Conservation (phyloP, 2,797 vertebrate species). For the Menidia menidia region DNA sequence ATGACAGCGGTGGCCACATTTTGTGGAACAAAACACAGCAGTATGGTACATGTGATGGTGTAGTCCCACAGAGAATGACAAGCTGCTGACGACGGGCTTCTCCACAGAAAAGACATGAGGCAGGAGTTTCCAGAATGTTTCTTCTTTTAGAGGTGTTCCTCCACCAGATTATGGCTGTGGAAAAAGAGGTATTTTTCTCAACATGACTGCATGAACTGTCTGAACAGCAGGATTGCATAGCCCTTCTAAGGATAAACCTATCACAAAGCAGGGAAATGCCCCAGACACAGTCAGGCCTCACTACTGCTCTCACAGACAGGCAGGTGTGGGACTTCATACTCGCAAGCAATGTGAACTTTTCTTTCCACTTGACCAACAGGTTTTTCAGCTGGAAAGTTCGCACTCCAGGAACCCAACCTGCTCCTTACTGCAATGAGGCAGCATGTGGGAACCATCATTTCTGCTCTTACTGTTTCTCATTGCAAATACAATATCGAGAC, state of each 20-base stretch:
- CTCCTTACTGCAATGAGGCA: conserved; percentile 38
- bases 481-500: neutral
- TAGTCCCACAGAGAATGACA: conserved; percentile 44
- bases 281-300: neutral
- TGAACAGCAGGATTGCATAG: no score
- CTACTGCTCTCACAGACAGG: conserved; percentile 23
- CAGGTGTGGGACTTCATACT: conserved; percentile 19
- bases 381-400: conserved; percentile 49
- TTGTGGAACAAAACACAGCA: conserved; percentile 58
- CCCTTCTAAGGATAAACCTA: conserved; percentile 17
- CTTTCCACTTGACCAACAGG: conserved; percentile 41
- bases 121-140: conserved; percentile 26
- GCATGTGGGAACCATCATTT: conserved; percentile 43
- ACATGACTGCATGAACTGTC: no score
- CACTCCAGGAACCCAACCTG: conserved; percentile 43
- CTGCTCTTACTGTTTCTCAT: conserved; percentile 38
- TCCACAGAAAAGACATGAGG: conserved; percentile 50
- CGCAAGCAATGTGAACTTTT: conserved; percentile 26
- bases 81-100: conserved; percentile 33
- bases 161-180: conserved; percentile 39
- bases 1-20: conserved; percentile 72
- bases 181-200: conserved; percentile 26
- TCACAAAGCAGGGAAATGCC: conserved; percentile 37
- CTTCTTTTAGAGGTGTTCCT: conserved; percentile 25
- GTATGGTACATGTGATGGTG: conserved; percentile 62